Conservation (phyloP, 2,113 vertebrate species). For the Vicugna pacos region DNA sequence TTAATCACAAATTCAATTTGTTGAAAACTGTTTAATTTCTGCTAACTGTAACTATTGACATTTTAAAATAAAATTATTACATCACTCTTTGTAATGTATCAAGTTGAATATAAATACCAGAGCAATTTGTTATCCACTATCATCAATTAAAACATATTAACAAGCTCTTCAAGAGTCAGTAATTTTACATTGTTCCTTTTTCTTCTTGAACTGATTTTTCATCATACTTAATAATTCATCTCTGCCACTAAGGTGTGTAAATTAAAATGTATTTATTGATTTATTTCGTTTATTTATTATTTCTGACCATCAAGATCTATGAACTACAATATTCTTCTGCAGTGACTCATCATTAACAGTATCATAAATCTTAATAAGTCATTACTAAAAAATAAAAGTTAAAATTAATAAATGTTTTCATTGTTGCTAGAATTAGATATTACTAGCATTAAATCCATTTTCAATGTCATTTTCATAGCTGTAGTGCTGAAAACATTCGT, state of each 20-base stretch:
- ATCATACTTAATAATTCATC: neutral
- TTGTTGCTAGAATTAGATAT: neutral
- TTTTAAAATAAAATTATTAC: constrained; percentile 46
- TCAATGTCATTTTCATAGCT: neutral
- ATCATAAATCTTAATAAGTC: neutral
- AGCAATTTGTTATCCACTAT: neutral
- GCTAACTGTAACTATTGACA: neutral
- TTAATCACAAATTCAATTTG: neutral
- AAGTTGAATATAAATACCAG: constrained; percentile 31
- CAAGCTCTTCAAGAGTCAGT: neutral
- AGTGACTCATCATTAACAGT: neutral
- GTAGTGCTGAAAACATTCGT: neutral
- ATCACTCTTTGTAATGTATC: constrained; percentile 13
- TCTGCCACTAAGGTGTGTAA: neutral
- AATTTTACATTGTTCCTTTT: constrained; percentile 17
- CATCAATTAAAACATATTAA: constrained; percentile 52
- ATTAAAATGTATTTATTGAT: constrained; percentile 14
- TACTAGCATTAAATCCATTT: neutral
- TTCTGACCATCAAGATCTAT: neutral
- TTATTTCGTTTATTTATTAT: constrained; percentile 1
- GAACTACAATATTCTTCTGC: neutral
- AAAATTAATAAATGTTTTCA: neutral
- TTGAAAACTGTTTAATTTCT: constrained; percentile 47
- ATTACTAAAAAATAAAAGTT: constrained; percentile 19
- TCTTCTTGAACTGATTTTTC: constrained; percentile 26